Evolutionary conservation across 2,888 invertebrate genomes (phyloP).

Genomic region (Andrena flavipes): DNA sequence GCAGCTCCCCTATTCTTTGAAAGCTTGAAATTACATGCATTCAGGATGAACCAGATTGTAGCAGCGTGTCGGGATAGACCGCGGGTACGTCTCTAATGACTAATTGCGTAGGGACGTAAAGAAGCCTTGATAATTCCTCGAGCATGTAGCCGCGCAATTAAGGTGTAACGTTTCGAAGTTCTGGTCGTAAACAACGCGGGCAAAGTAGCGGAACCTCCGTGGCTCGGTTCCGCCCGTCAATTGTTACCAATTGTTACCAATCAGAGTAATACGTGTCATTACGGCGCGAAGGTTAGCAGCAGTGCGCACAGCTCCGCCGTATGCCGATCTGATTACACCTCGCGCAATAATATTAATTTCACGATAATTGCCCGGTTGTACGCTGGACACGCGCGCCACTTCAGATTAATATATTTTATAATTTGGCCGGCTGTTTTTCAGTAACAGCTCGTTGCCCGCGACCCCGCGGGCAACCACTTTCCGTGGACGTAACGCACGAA

Average conservation of each 20-base stretch:
- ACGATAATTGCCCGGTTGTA: slow-evolving; percentile 73
- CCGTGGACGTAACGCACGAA: not conserved
- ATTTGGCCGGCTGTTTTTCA: not conserved
- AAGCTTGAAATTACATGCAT: slow-evolving; percentile 23
- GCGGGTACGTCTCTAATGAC: slow-evolving; percentile 53
- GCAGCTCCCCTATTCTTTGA: not conserved
- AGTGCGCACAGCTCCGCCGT: slow-evolving; percentile 65
- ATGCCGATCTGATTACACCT: slow-evolving; percentile 70
- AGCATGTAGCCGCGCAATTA: slow-evolving; percentile 79
- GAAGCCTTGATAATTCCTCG: slow-evolving; percentile 78
- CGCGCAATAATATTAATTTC: slow-evolving; percentile 74
- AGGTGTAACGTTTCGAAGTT: slow-evolving; percentile 80
- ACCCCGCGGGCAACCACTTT: not conserved
- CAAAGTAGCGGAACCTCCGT: slow-evolving; percentile 82
- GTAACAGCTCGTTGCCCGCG: not conserved
- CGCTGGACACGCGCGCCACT: slow-evolving; percentile 47
- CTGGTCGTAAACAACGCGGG: slow-evolving; percentile 82
- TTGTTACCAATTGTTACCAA: slow-evolving; percentile 84
- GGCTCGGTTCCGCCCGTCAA: slow-evolving; percentile 82
- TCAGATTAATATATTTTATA: slow-evolving; percentile 34
- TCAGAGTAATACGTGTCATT: slow-evolving; percentile 83
- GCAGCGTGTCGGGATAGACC: slow-evolving; percentile 30
- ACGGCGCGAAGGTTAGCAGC: slow-evolving; percentile 69
- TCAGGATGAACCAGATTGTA: slow-evolving; percentile 42
- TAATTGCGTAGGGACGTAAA: slow-evolving; percentile 67